A percentile compares a stretch with the other conserved stretches of the same genome.
phyloP scores from a whole-genome alignment of 1,140 invertebrate species.

The Meloidogyne exigua region DNA sequence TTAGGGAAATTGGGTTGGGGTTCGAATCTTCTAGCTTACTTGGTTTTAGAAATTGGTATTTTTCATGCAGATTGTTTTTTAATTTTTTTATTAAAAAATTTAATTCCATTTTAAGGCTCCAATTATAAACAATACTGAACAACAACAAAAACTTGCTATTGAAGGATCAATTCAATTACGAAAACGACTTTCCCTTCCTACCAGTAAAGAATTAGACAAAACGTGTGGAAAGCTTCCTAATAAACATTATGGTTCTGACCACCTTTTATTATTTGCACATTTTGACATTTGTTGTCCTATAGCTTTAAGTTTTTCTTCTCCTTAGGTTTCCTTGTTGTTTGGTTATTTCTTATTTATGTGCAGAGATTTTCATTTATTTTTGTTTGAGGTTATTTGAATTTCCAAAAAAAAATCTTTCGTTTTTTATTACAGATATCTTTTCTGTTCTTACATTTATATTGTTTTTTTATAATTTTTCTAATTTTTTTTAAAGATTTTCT shows the following conservation, averaged over 20 bases:
- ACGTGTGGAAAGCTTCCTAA: not conserved
- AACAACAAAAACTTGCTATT: constrained; percentile 10
- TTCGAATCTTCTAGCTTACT: too few species aligned
- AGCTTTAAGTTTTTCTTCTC: not conserved
- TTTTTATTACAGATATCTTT: not conserved
- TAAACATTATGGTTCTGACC: not conserved
- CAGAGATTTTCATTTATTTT: too few species aligned
- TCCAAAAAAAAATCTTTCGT: not conserved
- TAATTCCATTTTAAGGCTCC: not conserved
- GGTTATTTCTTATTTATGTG: too few species aligned
- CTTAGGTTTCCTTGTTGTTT: too few species aligned
- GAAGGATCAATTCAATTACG: constrained; percentile 23
- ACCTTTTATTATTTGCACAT: too few species aligned
- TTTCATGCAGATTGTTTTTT: too few species aligned
- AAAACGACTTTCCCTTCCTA: constrained; percentile 19
- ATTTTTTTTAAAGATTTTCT: too few species aligned
- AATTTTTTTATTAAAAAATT: not conserved
- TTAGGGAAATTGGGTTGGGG: not conserved
- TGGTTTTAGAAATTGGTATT: too few species aligned
- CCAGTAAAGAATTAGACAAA: not conserved
- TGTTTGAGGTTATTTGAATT: too few species aligned
- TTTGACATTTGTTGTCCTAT: too few species aligned
- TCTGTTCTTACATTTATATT: constrained; percentile 1
- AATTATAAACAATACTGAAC: not conserved
- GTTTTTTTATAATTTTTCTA: too few species aligned